Base-by-base conservation (phyloP, 2,888 invertebrate species). In the Malthinus seriepunctatus region DNA sequence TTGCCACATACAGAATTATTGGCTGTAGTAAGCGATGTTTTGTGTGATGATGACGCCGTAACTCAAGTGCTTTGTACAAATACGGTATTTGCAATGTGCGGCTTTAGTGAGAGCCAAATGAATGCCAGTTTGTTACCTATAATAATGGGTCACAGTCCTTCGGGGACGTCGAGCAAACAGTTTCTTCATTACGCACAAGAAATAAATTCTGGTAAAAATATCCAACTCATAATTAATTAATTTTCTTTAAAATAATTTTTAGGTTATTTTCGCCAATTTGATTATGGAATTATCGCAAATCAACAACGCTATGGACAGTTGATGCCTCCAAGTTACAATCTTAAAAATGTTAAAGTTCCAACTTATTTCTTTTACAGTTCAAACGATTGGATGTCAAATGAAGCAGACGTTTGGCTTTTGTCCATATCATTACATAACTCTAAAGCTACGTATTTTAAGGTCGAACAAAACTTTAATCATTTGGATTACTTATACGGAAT, bases 161-260 rank as follows among this genome's bases (percentile, higher is more conserved):
- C 76, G 37, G 77, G 77, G 38, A 37, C 67, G 32, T 82, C 89
- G 0, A 82, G 84, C 1, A 83, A 84, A 67, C 89, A 90, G 72
- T 75, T 91, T n/a, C 78, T 85, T 4, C 91, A 91, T 73, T 91
- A 83, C 70, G 86, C 81, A 0, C 91, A 91, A 76, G 79, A 84
- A 8, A 82, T 85, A 14, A 69, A 75, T n/a, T 80, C 79, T 39
- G 68, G 70, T 64, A 55, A 49, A 23, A 8, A 42, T 11, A 8
- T 8, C 1, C 4, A 44, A 8, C 12, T 5, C 2, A 12, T 32
- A n/a, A n/a, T n/a, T n/a, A n/a, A n/a, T n/a, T n/a, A n/a, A n/a
- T n/a, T n/a, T n/a, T n/a, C n/a, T n/a, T n/a, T n/a, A n/a, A n/a
- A n/a, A n/a, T n/a, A n/a, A n/a, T n/a, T 42, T 42, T 31, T 12